phyloP scores from a whole-genome alignment of 2,888 invertebrate genomes.

The Lacanobia oleracea region DNA sequence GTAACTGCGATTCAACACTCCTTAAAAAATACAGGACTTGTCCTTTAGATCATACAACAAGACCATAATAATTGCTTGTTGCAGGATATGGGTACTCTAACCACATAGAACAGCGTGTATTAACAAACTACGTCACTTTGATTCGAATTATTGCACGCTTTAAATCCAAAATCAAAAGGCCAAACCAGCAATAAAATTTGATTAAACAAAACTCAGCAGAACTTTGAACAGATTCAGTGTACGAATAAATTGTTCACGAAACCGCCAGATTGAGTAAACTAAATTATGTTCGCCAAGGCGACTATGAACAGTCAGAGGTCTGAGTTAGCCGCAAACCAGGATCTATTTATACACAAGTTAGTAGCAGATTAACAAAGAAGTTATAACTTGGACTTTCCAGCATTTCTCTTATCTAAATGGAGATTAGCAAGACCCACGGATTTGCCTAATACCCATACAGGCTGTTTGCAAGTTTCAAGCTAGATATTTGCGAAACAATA shows the following conservation, averaged over 20 bases:
- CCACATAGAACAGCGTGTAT: no score
- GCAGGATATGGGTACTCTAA: no score
- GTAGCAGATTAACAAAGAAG: conserved; percentile 64
- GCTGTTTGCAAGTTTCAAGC: conserved; percentile 45
- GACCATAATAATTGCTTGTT: no score
- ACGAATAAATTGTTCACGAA: conserved; percentile 45
- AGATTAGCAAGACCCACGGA: conserved; percentile 59
- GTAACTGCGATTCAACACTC: no score
- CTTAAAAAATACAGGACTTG: no score
- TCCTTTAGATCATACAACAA: no score
- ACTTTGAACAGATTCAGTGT: conserved; percentile 26
- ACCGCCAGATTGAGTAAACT: conserved; percentile 45
- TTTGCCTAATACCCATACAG: conserved; percentile 57
- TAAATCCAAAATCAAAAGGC: background rate
- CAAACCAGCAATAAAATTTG: conserved; percentile 4
- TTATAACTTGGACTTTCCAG: conserved; percentile 61
- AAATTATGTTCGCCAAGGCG: conserved; percentile 50
- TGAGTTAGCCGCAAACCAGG: conserved; percentile 47
- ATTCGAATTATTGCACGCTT: background rate
- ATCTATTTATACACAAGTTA: conserved; percentile 62
- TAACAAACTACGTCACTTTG: background rate
- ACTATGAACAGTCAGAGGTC: conserved; percentile 56
- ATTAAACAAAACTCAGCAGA: conserved; percentile 21
- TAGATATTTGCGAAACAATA: conserved; percentile 53
- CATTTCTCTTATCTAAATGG: conserved; percentile 60